Conservation (phyloP, 2,888 invertebrate species). For the Acrobeloides nanus region DNA sequence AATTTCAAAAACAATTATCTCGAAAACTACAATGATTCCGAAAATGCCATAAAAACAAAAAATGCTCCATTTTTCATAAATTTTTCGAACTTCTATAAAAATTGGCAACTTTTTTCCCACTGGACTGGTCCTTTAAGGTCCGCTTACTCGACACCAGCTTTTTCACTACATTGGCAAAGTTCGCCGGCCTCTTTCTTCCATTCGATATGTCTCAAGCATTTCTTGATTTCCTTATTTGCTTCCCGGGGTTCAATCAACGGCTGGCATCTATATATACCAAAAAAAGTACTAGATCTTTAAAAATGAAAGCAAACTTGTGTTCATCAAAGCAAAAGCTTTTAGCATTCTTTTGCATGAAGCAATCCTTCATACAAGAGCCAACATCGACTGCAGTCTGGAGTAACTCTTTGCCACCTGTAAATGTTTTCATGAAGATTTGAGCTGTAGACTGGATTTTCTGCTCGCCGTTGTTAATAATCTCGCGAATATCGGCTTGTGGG, state of each 20-base stretch:
- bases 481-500: slow-evolving; percentile 36
- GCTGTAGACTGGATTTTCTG: slow-evolving; percentile 33
- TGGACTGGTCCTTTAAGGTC: too few relatives aligned
- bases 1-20: too few relatives aligned
- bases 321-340: slow-evolving; percentile 41
- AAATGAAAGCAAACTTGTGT: slow-evolving; percentile 23
- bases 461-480: slow-evolving; percentile 36
- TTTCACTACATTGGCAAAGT: slow-evolving; percentile 40
- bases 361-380: slow-evolving; percentile 42
- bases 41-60: too few relatives aligned
- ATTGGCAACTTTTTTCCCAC: too few relatives aligned
- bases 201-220: slow-evolving; percentile 32
- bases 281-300: neutral
- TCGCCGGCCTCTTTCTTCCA: slow-evolving; percentile 40
- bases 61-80: too few relatives aligned
- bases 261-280: slow-evolving; percentile 30
- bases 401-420: slow-evolving; percentile 32
- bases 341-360: slow-evolving; percentile 42
- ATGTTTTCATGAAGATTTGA: slow-evolving; percentile 29
- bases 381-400: slow-evolving; percentile 35
- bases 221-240: slow-evolving; percentile 31
- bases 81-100: too few relatives aligned
- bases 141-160: slow-evolving; percentile 43
- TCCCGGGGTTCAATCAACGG: slow-evolving; percentile 35
- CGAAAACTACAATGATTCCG: too few relatives aligned